These are phyloP conservation scores for Argyresthia albistria DNA, from an alignment of 2,888 invertebrate genomes.

Conservation along the genomic window DNA sequence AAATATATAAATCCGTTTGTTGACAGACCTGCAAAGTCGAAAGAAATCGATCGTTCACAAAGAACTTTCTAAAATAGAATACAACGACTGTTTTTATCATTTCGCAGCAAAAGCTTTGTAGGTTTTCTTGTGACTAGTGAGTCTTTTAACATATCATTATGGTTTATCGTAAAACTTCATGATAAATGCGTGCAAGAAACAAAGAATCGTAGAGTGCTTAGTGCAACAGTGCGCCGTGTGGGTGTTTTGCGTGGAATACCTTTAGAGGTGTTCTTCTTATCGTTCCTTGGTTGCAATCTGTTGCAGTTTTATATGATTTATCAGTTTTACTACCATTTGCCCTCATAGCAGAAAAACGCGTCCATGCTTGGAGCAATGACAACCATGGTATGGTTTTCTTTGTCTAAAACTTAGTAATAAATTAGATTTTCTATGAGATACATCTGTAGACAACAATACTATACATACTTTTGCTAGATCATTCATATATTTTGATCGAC, in stretches of 20 bases:
- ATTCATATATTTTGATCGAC: too few relatives aligned
- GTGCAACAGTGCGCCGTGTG: conserved; percentile 41
- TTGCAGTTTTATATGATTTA: conserved; percentile 34
- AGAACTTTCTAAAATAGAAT: conserved; percentile 24
- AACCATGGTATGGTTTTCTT: conserved; percentile 73
- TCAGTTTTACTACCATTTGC: conserved; percentile 41
- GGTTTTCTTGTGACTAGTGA: conserved; percentile 50
- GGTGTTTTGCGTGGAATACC: conserved; percentile 39
- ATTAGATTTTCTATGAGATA: conserved; percentile 1
- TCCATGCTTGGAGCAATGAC: conserved; percentile 73
- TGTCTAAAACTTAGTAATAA: conserved; percentile 44
- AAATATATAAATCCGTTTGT: too few relatives aligned
- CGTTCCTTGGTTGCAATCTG: conserved; percentile 56
- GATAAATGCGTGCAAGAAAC: conserved; percentile 19
- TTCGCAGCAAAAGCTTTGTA: conserved; percentile 44
- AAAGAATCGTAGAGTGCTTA: conserved; percentile 37
- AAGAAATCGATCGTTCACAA: too few relatives aligned
- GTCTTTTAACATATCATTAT: conserved; percentile 22
- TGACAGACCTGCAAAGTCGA: too few relatives aligned
- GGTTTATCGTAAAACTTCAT: background rate
- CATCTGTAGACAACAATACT: background rate
- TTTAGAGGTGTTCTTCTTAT: conserved; percentile 48
- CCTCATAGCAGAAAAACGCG: conserved; percentile 61
- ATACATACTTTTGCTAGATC: background rate
- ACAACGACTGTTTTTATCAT: conserved; percentile 54